These are phyloP conservation scores for Poecilus cupreus DNA, from an alignment of 2,888 invertebrate species.

Conservation along the genomic window DNA sequence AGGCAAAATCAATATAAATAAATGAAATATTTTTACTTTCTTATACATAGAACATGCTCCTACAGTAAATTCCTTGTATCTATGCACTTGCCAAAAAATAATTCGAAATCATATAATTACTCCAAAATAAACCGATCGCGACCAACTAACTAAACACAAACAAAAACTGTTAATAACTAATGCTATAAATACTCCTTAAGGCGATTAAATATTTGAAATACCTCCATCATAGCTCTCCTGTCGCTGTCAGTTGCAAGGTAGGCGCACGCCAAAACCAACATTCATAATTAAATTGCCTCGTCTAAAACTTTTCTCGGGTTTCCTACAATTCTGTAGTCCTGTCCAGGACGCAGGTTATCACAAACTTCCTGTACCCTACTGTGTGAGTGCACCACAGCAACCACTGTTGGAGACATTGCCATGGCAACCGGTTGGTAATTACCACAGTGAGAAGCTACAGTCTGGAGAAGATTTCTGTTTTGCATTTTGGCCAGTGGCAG, in stretches of 20 bases:
- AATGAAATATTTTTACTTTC: too few relatives aligned
- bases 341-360: not conserved
- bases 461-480: not conserved
- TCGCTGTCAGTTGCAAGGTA: conserved; percentile 5
- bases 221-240: not conserved
- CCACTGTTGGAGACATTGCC: conserved; percentile 7
- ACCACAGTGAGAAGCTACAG: not conserved
- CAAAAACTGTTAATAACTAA: not conserved
- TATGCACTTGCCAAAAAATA: too few relatives aligned
- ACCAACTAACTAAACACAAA: too few relatives aligned
- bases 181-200: not conserved
- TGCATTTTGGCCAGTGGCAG: not conserved
- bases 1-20: too few relatives aligned
- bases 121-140: too few relatives aligned
- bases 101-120: too few relatives aligned
- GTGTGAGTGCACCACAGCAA: not conserved
- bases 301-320: not conserved
- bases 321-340: not conserved
- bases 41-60: too few relatives aligned
- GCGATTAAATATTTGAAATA: not conserved
- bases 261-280: not conserved
- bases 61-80: too few relatives aligned
- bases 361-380: not conserved
- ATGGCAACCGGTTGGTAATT: conserved; percentile 7
- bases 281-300: not conserved